Evolutionary conservation across 2,797 vertebrate species (phyloP).

Genomic region (Simalia tracyae): DNA sequence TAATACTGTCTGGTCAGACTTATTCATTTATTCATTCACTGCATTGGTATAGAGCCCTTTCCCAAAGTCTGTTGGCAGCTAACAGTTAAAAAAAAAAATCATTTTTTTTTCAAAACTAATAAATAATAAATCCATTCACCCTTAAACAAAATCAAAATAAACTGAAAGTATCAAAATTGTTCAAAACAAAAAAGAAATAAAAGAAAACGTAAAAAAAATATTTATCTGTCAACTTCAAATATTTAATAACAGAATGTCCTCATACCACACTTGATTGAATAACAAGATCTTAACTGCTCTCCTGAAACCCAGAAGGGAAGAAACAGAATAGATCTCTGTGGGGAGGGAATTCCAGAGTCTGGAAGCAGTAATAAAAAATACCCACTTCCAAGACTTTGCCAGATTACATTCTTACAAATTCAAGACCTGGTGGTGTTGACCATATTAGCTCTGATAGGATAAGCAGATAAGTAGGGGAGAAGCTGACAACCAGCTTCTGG

Average conservation of each 20-base stretch:
- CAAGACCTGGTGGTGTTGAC: not conserved
- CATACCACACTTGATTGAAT: not conserved
- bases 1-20: not conserved
- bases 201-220: not conserved
- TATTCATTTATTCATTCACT: not conserved
- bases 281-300: not conserved
- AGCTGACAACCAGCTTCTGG: not conserved
- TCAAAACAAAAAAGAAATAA: not conserved
- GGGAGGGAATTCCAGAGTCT: not conserved
- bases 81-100: not conserved
- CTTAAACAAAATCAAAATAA: not conserved
- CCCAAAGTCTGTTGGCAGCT: not conserved
- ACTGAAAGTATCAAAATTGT: not conserved
- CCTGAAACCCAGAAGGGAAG: not conserved
- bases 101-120: not conserved
- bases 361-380: not conserved
- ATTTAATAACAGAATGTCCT: not conserved
- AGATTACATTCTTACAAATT: not conserved
- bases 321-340: not conserved
- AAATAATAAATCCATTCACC: not conserved
- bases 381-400: not conserved
- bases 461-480: not conserved
- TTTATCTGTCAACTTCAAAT: not conserved
- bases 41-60: not conserved
- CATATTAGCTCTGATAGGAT: not conserved